phyloP scores from a whole-genome alignment of 2,888 invertebrate genomes.

The Lycaena phlaeas region DNA sequence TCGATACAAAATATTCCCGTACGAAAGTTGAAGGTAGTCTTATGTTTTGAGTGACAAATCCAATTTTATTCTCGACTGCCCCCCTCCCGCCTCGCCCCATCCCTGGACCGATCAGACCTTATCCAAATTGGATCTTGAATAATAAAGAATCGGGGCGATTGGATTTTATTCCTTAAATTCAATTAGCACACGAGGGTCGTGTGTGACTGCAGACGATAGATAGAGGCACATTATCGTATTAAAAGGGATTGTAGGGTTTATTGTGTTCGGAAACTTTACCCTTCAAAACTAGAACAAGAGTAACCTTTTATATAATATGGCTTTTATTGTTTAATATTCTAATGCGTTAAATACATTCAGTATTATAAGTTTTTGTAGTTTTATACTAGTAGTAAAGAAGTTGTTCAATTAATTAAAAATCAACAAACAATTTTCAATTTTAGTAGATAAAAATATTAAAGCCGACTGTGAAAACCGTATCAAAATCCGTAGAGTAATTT shows the following conservation, averaged over 20 bases:
- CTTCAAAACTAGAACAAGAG: background rate
- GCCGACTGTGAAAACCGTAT: too few relatives aligned
- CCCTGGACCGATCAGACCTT: slow-evolving; percentile 70
- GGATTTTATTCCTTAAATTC: slow-evolving; percentile 75
- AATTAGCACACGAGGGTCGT: slow-evolving; percentile 72
- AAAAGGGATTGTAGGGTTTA: slow-evolving; percentile 56
- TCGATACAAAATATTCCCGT: slow-evolving; percentile 27
- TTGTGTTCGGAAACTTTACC: slow-evolving; percentile 19
- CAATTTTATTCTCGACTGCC: slow-evolving; percentile 71
- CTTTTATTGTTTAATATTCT: too few relatives aligned
- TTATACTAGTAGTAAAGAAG: too few relatives aligned
- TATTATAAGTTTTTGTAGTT: too few relatives aligned
- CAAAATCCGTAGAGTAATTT: too few relatives aligned
- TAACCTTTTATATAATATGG: too few relatives aligned
- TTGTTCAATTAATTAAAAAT: too few relatives aligned
- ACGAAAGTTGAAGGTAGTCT: slow-evolving; percentile 53
- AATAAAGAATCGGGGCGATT: slow-evolving; percentile 75
- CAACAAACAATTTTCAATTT: too few relatives aligned
- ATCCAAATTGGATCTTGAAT: slow-evolving; percentile 76
- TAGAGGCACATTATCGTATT: slow-evolving; percentile 68
- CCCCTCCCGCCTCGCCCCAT: slow-evolving; percentile 40
- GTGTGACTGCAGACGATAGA: slow-evolving; percentile 70
- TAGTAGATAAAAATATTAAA: too few relatives aligned
- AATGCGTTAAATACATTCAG: too few relatives aligned
- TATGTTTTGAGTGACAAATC: slow-evolving; percentile 74